A percentile compares a stretch with the other conserved stretches of the same genome.
Conservation (phyloP, 2,888 invertebrate species). For the Agriopis aurantiaria region DNA sequence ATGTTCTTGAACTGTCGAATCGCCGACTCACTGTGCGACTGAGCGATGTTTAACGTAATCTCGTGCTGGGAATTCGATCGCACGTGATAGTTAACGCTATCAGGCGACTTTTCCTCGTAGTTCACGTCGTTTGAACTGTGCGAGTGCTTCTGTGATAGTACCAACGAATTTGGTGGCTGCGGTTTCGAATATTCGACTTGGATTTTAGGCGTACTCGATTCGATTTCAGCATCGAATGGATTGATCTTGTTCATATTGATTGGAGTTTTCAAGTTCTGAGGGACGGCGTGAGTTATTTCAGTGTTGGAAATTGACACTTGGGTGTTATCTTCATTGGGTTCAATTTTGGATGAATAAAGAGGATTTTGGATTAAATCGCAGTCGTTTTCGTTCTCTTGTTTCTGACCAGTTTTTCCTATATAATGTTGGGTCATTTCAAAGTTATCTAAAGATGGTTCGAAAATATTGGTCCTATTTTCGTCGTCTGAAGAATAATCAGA, state of each 20-base stretch:
- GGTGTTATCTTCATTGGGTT: conserved; percentile 62
- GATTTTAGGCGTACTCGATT: conserved; percentile 87
- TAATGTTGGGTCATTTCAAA: conserved; percentile 83
- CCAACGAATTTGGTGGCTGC: conserved; percentile 84
- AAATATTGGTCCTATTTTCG: conserved; percentile 79
- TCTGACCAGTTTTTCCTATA: conserved; percentile 67
- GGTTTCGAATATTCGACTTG: conserved; percentile 77
- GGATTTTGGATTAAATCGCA: conserved; percentile 81
- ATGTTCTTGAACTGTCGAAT: conserved; percentile 89
- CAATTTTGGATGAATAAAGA: conserved; percentile 80
- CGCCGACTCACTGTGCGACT: conserved; percentile 93
- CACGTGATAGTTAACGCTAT: conserved; percentile 65
- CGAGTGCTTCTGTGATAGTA: conserved; percentile 88
- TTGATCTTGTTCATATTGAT: conserved; percentile 69
- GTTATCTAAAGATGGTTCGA: conserved; percentile 82
- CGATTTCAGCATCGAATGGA: conserved; percentile 67
- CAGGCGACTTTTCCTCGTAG: conserved; percentile 60
- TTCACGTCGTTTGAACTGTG: conserved; percentile 90
- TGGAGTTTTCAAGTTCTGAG: conserved; percentile 70
- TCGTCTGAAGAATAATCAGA: conserved; percentile 85
- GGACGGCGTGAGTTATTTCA: conserved; percentile 49
- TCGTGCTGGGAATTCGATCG: conserved; percentile 89
- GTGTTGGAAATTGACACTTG: background rate
- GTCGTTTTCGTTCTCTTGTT: conserved; percentile 68
- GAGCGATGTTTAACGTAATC: conserved; percentile 89